Percentiles rank a stretch among this genome's conserved stretches.
Conservation (phyloP, 2,113 vertebrate species). For the Xenus cinereus region DNA sequence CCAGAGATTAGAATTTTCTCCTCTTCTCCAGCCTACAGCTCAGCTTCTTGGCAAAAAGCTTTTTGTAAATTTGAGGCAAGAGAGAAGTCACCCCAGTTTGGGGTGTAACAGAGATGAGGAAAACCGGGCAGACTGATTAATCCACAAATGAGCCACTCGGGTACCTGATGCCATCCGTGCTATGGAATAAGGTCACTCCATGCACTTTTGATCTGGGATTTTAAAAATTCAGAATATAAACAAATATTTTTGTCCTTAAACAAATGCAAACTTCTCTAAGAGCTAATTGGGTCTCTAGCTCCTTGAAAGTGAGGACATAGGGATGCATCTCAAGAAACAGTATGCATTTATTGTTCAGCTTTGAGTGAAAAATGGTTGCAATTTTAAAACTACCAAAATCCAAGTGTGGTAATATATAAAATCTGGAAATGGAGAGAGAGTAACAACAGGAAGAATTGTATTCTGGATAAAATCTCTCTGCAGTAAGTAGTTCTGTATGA, state of each 20-base stretch:
- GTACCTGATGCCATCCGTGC: background rate
- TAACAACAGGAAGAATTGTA: background rate
- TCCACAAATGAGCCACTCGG: background rate
- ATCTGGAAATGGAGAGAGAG: background rate
- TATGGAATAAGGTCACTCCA: too few relatives aligned
- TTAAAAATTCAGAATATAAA: background rate
- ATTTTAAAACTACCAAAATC: background rate
- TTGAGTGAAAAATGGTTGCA: rapidly evolving
- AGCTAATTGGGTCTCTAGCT: too few relatives aligned
- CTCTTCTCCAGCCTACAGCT: background rate
- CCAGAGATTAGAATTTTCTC: background rate
- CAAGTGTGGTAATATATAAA: background rate
- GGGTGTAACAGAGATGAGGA: background rate
- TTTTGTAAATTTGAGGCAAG: background rate
- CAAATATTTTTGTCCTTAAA: background rate
- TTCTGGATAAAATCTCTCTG: background rate
- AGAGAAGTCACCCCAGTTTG: background rate
- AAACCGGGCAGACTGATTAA: background rate
- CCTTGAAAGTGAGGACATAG: background rate
- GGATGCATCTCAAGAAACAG: background rate
- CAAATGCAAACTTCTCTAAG: background rate
- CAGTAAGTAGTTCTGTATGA: background rate
- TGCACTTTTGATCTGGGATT: background rate
- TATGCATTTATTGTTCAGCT: background rate
- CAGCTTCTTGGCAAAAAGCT: background rate